Percentiles rank a stretch among this genome's conserved stretches.
Evolutionary conservation across 2,797 vertebrate genomes (phyloP).

Genomic region (Microctenopoma lineatum): DNA sequence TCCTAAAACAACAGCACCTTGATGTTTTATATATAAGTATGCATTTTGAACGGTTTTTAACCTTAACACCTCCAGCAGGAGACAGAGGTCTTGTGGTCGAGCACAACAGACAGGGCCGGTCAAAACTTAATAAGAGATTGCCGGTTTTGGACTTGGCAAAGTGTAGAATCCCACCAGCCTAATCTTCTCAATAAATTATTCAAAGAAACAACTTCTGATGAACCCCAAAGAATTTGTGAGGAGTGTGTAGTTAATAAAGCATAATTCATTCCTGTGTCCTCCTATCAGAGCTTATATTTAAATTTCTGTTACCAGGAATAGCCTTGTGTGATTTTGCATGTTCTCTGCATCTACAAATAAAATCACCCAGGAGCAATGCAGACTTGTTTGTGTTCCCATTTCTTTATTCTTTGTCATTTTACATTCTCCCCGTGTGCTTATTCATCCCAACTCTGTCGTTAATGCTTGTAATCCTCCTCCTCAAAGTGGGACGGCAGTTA

Average conservation of each 20-base stretch:
- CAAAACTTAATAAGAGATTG: neutral
- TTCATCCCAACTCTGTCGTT: conserved; percentile 54
- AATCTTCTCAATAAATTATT: conserved; percentile 16
- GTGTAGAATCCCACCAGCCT: neutral
- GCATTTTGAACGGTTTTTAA: too few relatives aligned
- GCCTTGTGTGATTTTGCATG: conserved; percentile 41
- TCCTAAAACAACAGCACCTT: neutral
- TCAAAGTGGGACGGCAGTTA: conserved; percentile 64
- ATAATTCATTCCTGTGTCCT: conserved; percentile 11
- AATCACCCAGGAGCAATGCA: conserved; percentile 50
- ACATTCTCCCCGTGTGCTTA: conserved; percentile 58
- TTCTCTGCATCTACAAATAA: conserved; percentile 56
- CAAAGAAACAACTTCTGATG: conserved; percentile 19
- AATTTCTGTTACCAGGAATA: conserved; percentile 34
- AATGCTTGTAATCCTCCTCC: conserved; percentile 68
- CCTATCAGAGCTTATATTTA: conserved; percentile 20
- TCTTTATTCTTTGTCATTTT: conserved; percentile 46
- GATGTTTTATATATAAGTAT: neutral
- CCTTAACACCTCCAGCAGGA: neutral
- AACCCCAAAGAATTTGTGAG: conserved; percentile 13
- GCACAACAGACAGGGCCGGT: neutral
- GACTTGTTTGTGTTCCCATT: conserved; percentile 41
- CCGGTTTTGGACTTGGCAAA: conserved; percentile 9
- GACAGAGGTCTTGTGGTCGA: too few relatives aligned
- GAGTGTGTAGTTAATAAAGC: conserved; percentile 24